These are phyloP conservation scores for Tethea ocularis DNA, from an alignment of 2,888 invertebrate genomes.

Conservation along the genomic window DNA sequence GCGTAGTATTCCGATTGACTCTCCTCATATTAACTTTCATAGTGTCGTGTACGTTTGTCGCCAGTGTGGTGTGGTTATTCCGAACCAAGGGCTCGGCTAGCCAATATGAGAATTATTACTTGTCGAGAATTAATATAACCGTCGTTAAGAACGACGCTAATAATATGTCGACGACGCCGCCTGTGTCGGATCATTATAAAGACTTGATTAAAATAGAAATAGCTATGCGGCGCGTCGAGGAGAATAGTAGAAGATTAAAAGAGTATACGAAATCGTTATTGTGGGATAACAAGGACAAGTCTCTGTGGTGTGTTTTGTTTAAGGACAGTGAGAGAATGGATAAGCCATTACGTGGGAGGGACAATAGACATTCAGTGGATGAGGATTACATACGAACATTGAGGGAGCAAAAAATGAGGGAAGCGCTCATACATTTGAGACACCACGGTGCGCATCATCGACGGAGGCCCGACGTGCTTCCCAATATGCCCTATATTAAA, in stretches of 20 bases:
- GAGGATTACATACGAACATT: conserved; percentile 70
- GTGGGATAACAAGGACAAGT: conserved; percentile 81
- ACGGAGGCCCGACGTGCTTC: conserved; percentile 64
- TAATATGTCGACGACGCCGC: conserved; percentile 60
- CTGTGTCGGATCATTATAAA: conserved; percentile 75
- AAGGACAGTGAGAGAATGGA: conserved; percentile 71
- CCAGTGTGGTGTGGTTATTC: conserved; percentile 78
- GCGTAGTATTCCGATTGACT: conserved; percentile 74
- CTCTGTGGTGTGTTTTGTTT: conserved; percentile 80
- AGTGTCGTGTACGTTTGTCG: conserved; percentile 75
- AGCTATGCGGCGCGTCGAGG: conserved; percentile 80
- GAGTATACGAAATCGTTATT: conserved; percentile 79
- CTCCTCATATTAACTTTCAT: conserved; percentile 74
- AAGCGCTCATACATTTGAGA: conserved; percentile 73
- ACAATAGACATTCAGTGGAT: conserved; percentile 59
- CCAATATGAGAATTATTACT: conserved; percentile 82
- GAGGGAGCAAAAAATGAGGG: conserved; percentile 73
- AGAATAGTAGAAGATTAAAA: conserved; percentile 77
- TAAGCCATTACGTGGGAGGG: conserved; percentile 48
- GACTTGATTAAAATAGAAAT: conserved; percentile 82
- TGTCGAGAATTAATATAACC: conserved; percentile 83
- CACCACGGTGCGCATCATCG: conserved; percentile 75
- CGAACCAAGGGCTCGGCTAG: conserved; percentile 64
- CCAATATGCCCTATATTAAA: conserved; percentile 73
- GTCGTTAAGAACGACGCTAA: conserved; percentile 58